Base-by-base conservation (phyloP, 53 echinoderm and acorn worm genomes). In the Apostichopus leukothele region DNA sequence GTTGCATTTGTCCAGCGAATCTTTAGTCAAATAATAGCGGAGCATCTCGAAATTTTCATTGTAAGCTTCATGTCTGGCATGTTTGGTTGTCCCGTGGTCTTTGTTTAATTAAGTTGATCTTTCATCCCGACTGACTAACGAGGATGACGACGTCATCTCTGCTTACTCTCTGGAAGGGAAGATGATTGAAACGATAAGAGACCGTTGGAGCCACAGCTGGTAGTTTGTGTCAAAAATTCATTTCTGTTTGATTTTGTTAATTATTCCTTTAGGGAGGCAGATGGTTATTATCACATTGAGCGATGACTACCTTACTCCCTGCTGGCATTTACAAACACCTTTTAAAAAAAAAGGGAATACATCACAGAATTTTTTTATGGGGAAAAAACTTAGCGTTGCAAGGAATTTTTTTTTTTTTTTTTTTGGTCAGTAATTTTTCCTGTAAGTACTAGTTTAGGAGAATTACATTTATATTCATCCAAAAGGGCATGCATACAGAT, bases 241-340 rank as follows among this genome's bases (percentile, higher is more conserved):
- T 59, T 59, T 81, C 55, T 81, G 59, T n/a, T 81, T 81, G 21
- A 81, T 81, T 81, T 81, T 81, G 59, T 81, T 81, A 81, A 81
- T 81, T 81, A 81, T 54, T 54, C 81, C 23, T 59, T 55, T 12
- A 55, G 81, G 53, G 55, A 81, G 59, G 6, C 60, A 81, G 81
- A 59, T 55, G 81, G 26, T 21, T 52, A 22, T 81, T 55, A 54
- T 81, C 81, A 81, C 81, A 81, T 19, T 81, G 81, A 81, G 59
- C 55, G 81, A 81, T 81, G 81, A 81, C 54, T 81, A 50, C 16
- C 55, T 81, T 59, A n/a, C 55, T 21, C 54, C 21, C 54, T 55
- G 21, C 22, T 21, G 59, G 19, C 10, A 19, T 54, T 39, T 71
- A 19, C 71, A 13, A 71, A 71, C 71, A 71, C 71, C 71, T 71